Evolutionary conservation across 1,140 invertebrate genomes (phyloP).

Genomic region (Drosophila teissieri): DNA sequence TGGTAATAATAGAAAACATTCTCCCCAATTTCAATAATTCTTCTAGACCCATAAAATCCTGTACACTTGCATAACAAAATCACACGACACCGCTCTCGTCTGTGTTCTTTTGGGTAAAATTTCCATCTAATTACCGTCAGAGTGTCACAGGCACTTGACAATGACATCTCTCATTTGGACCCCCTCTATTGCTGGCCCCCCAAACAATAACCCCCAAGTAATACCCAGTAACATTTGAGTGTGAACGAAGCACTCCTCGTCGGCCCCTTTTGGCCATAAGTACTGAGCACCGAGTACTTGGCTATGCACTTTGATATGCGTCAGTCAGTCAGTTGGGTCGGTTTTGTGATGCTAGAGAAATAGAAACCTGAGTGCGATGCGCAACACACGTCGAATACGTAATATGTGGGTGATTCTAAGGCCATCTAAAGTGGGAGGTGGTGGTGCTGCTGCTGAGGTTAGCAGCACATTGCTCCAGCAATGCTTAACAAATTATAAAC

Average conservation of each 20-base stretch:
- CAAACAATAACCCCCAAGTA: conserved; percentile 30
- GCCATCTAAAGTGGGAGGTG: background rate
- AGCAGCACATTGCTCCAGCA: conserved; percentile 21
- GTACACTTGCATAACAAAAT: conserved; percentile 35
- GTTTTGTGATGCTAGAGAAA: conserved; percentile 36
- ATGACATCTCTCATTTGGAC: conserved; percentile 39
- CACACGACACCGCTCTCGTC: background rate
- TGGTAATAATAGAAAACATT: too few relatives aligned
- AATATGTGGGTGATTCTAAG: conserved; percentile 27
- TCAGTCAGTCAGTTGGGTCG: conserved; percentile 45
- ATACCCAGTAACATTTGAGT: conserved; percentile 25
- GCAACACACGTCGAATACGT: conserved; percentile 48
- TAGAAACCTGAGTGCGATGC: conserved; percentile 43
- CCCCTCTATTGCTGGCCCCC: background rate
- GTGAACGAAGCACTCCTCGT: background rate
- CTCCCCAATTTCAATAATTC: too few relatives aligned
- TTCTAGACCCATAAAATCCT: conserved; percentile 17
- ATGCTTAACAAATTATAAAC: conserved; percentile 53
- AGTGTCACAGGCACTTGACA: conserved; percentile 55
- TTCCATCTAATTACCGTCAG: conserved; percentile 55
- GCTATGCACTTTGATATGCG: conserved; percentile 56
- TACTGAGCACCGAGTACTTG: conserved; percentile 21
- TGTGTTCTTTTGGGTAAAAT: conserved; percentile 29
- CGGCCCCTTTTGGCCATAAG: background rate
- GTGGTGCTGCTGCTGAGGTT: conserved; percentile 8